Base-by-base conservation (phyloP, 2,797 vertebrate genomes). In the Erethizon dorsatum region DNA sequence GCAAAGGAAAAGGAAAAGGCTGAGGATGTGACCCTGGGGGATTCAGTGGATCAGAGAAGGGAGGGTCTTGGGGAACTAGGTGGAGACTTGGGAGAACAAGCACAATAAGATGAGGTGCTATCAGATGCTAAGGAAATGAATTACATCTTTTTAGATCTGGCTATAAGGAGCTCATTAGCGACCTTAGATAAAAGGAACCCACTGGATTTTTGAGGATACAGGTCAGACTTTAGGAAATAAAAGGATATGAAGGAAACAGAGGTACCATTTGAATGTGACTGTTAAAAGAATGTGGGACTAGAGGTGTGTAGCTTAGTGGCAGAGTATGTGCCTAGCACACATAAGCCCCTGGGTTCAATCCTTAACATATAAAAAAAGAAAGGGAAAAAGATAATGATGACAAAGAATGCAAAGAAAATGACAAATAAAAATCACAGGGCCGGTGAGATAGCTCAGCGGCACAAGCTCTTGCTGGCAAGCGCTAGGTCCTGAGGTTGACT, bases 141-240 rank as follows among this genome's bases (percentile, higher is more conserved):
- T 77, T 52, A 63, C n/a, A 77, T 83, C 28, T 31, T 31, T 78
- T 93, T 63, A 61, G 12, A 50, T 90, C 28, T 94, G 50, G n/a
- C 33, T 91, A 61, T 73, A 95, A 75, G 13, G 65, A 75, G 2
- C 31, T 85, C 59, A 22, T 45, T 77, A 57, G 18, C 69, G 41
- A 57, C 37, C 6, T 63, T 56, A 88, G 84, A 54, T 28, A 31
- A 92, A 54, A 47, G 31, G 9, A 9, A 0, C 47, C 84, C 45
- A 41, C 5, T 88, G 45, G 61, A 90, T 75, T 93, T 73, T 79
- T 79, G 26, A 82, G 20, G 18, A 45, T 31, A 31, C 15, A 73
- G 83, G 14, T 84, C 41, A 67, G 20, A 80, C 59, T 94, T 84
- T 90, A 63, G 37, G 56, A 82, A 90, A 41, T 77, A 91, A 69